Evolutionary conservation across 2,797 vertebrate species (phyloP).

Genomic region (Argentina silus): DNA sequence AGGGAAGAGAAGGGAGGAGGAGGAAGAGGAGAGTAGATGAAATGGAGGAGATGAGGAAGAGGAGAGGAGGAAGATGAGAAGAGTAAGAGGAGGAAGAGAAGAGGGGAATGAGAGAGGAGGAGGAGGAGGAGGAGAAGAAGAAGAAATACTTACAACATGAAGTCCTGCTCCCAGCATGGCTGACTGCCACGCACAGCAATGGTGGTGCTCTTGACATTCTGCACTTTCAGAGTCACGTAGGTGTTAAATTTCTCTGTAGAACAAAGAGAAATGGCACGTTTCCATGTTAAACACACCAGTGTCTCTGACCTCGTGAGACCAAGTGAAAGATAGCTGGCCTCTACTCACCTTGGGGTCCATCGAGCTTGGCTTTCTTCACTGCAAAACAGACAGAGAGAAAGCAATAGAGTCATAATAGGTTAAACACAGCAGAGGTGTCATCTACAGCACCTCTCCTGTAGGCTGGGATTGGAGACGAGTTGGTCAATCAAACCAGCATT

Average conservation of each 20-base stretch:
- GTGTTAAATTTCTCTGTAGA: conserved; percentile 97
- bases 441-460: too few species aligned
- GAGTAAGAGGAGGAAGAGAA: neutral
- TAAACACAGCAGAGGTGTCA: neutral
- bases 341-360: conserved; percentile 93
- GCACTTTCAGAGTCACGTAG: conserved; percentile 97
- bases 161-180: conserved; percentile 99
- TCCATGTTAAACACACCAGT: neutral
- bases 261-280: conserved; percentile 21
- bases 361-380: conserved; percentile 99
- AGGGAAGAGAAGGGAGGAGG: neutral
- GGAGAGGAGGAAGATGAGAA: neutral
- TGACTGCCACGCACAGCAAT: conserved; percentile 93
- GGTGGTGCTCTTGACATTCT: conserved; percentile 99
- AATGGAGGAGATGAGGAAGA: neutral
- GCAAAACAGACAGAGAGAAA: conserved; percentile 55
- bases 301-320: neutral
- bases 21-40: neutral
- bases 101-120: conserved; percentile 3
- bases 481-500: too few species aligned
- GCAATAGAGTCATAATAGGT: conserved; percentile 9
- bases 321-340: neutral
- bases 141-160: conserved; percentile 95
- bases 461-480: too few species aligned
- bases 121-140: neutral